phyloP scores from a whole-genome alignment of 2,888 invertebrate species.

The Leucania comma region DNA sequence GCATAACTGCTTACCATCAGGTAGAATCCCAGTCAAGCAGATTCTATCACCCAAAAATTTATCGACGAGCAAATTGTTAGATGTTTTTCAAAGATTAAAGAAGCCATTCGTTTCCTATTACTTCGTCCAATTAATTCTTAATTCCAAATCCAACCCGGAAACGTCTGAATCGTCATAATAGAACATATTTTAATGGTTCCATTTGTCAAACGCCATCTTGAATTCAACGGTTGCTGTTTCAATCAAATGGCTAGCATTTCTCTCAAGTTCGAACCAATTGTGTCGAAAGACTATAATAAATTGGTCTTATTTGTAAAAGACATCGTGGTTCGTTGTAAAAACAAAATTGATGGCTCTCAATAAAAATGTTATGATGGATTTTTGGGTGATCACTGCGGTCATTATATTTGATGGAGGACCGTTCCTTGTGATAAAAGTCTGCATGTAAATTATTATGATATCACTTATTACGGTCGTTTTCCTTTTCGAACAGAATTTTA shows the following conservation, averaged over 20 bases:
- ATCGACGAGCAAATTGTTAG: background rate
- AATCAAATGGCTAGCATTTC: conserved; percentile 64
- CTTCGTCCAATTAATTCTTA: conserved; percentile 55
- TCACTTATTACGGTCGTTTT: conserved; percentile 43
- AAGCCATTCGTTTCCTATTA: conserved; percentile 26
- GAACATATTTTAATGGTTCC: conserved; percentile 63
- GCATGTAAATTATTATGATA: conserved; percentile 58
- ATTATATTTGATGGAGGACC: conserved; percentile 59
- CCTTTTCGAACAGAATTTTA: conserved; percentile 15
- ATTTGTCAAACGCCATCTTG: conserved; percentile 60
- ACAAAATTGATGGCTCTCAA: conserved; percentile 60
- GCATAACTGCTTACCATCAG: too few species aligned
- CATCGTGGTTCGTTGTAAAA: conserved; percentile 57
- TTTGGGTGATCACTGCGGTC: conserved; percentile 56
- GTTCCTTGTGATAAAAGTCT: conserved; percentile 56
- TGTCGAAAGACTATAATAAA: conserved; percentile 62
- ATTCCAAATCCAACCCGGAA: conserved; percentile 40
- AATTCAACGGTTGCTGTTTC: conserved; percentile 57
- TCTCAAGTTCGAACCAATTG: conserved; percentile 62
- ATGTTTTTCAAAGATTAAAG: conserved; percentile 9
- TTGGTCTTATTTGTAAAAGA: conserved; percentile 66
- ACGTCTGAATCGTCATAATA: conserved; percentile 43
- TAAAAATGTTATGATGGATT: conserved; percentile 67
- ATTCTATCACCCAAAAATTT: conserved; percentile 6
- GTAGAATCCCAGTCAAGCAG: too few species aligned